Percentiles rank a stretch among this genome's conserved stretches.
Evolutionary conservation across 2,888 invertebrate genomes (phyloP).

Genomic region (Pristionchus mayeri): DNA sequence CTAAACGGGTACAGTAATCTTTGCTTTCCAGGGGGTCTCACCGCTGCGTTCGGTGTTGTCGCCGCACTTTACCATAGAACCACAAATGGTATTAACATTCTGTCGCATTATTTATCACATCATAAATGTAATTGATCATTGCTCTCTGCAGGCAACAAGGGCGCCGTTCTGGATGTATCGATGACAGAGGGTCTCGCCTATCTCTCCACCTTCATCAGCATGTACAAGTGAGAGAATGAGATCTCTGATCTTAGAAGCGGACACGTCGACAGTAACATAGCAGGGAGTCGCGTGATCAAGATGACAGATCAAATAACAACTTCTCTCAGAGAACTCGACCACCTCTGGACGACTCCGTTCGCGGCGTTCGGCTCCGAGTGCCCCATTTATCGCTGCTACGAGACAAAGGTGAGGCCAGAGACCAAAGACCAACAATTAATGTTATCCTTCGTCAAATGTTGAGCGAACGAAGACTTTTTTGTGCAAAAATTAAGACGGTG

Average conservation of each 20-base stretch:
- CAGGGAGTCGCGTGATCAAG: no score
- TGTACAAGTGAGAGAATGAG: slow-evolving; percentile 55
- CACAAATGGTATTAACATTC: slow-evolving; percentile 60
- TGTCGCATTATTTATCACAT: no score
- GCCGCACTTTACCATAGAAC: slow-evolving; percentile 82
- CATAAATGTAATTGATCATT: no score
- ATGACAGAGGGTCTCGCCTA: slow-evolving; percentile 74
- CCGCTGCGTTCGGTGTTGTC: slow-evolving; percentile 91
- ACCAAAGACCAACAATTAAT: background rate
- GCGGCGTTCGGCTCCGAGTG: slow-evolving; percentile 67
- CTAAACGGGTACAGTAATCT: no score
- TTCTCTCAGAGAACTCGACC: slow-evolving; percentile 49
- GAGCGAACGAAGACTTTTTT: no score
- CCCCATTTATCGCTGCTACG: slow-evolving; percentile 67
- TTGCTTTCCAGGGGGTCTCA: slow-evolving; percentile 84
- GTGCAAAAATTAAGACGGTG: no score
- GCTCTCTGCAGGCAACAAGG: slow-evolving; percentile 64
- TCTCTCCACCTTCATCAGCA: slow-evolving; percentile 67
- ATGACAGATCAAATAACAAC: no score
- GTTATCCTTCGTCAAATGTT: no score
- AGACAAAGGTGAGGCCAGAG: slow-evolving; percentile 28
- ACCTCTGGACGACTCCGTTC: slow-evolving; percentile 66
- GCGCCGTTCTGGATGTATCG: slow-evolving; percentile 69
- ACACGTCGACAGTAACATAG: no score
- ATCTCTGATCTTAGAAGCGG: no score